Base-by-base conservation (phyloP, 2,797 vertebrate species). In the Centropyge bicolor region DNA sequence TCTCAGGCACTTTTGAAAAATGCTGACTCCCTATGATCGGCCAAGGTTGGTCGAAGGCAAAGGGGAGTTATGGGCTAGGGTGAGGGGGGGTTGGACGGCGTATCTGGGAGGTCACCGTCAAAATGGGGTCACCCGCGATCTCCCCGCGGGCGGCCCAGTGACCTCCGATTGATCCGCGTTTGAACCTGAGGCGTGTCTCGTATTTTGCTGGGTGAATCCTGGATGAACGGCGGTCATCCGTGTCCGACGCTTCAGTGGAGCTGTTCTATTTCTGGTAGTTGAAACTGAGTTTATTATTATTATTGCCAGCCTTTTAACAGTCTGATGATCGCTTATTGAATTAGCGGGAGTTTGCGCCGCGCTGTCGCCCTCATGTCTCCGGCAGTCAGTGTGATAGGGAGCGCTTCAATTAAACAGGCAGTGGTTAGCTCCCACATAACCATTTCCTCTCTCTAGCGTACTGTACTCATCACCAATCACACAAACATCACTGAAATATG, bases 1-100 rank as follows among this genome's bases (percentile, higher is more conserved):
- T 94, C 90, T 67, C 83, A 91, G 90, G 92, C 89, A 92, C 93
- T 91, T 90, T 91, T 85, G 59, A 76, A 91, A 94, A 94, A 88
- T 49, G 90, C 92, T 93, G 93, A 94, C 89, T 91, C 87, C 69
- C 70, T n/a, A 2, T 91, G 88, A 91, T 91, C 64, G 60, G 74
- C 81, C 85, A 85, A 92, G 91, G 93, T 93, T 92, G 89, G 80
- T 51, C 67, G 74, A 79, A 90, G 75, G 73, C 55, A 55, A 66
- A 69, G 55, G 49, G 24, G 57, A 22, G 46, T 31, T 31, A 4
- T 31, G 27, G 27, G 27, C n/a, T n/a, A 31, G 27, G 27, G 27
- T 2, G 27, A 31, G 27, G 27, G 57, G n/a, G 48, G 57, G 51
- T 48, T 59, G 61, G 80, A 64, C 24, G 70, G 67, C 70, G 61